Base-by-base conservation (phyloP, 1,140 invertebrate genomes). In the Drosophila orena region DNA sequence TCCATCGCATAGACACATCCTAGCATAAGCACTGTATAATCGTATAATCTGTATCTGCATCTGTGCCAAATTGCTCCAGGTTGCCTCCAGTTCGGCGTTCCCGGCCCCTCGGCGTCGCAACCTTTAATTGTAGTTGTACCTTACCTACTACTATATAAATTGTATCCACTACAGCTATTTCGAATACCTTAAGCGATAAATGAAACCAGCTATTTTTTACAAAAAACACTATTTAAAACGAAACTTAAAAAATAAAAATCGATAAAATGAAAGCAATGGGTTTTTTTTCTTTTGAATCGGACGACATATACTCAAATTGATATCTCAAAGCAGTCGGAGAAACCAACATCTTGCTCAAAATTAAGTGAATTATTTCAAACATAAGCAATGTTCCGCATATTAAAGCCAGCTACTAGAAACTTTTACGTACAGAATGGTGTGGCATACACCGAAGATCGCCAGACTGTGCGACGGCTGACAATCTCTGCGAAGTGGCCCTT, bases 31-130 rank as follows among this genome's bases (percentile, higher is more conserved):
- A 52, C 55, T 77, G 73, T 77, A 77, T 60, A 50, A 55, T 22
- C 49, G 73, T 77, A 77, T 60, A 50, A 55, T 22, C 49, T 53
- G 58, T 38, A 62, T 56, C 40, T 73, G 56, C 69, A 69, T 77
- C 61, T 86, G 83, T 86, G 83, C 83, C 83, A 86, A 86, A 86
- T 74, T 65, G 79, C 71, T 79, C 22, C 78, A 70, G 64, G 78
- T 74, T 68, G 61, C 60, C 52, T 22, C 20, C 44, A 42, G 40
- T 57, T 53, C 46, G 37, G 37, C 37, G 37, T 14, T 38, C 12
- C 12, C 37, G 11, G 14, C 37, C 14, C 37, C 37, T 14, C 44
- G 43, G 35, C 54, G 54, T 38, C 60, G 47, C 76, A 64, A 66
- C 69, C 62, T 69, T 47, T 81, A 85, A 62, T 70, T 74, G 24